Evolutionary conservation across 2,113 vertebrate genomes (phyloP).

Genomic region (Rhombomys opimus): DNA sequence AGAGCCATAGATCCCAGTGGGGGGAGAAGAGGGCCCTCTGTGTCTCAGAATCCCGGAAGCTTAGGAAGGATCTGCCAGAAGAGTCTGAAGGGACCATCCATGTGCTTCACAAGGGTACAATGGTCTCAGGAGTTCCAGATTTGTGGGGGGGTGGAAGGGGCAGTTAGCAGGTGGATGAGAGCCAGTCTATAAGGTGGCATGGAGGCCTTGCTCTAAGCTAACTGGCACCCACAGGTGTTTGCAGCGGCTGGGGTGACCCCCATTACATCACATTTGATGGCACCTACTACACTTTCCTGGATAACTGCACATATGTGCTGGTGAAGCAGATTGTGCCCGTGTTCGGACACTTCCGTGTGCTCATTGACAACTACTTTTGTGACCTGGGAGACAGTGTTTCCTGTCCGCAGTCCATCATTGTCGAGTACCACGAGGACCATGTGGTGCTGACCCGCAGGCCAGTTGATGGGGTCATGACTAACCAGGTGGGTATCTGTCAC

Average conservation of each 20-base stretch:
- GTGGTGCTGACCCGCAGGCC: conserved; percentile 86
- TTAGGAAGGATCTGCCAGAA: rapidly evolving
- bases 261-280: conserved; percentile 95
- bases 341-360: conserved; percentile 88
- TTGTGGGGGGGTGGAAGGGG: neutral
- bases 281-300: conserved; percentile 88
- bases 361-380: conserved; percentile 89
- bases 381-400: conserved; percentile 83
- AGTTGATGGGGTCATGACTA: conserved; percentile 77
- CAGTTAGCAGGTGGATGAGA: neutral
- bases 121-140: neutral
- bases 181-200: no score
- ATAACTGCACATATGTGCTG: conserved; percentile 93
- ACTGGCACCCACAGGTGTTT: conserved; percentile 87
- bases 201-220: neutral
- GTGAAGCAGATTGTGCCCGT: conserved; percentile 90
- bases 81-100: rapidly evolving
- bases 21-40: neutral
- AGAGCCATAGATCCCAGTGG: neutral
- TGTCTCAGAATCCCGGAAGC: neutral
- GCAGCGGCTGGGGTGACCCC: conserved; percentile 90
- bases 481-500: conserved; percentile 82
- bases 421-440: conserved; percentile 86
- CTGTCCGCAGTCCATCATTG: conserved; percentile 88
- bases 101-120: rapidly evolving